Evolutionary conservation across 2,888 invertebrate genomes (phyloP), one percentile per base, ranked within the genome.

Genomic region (Drepana falcataria): DNA sequence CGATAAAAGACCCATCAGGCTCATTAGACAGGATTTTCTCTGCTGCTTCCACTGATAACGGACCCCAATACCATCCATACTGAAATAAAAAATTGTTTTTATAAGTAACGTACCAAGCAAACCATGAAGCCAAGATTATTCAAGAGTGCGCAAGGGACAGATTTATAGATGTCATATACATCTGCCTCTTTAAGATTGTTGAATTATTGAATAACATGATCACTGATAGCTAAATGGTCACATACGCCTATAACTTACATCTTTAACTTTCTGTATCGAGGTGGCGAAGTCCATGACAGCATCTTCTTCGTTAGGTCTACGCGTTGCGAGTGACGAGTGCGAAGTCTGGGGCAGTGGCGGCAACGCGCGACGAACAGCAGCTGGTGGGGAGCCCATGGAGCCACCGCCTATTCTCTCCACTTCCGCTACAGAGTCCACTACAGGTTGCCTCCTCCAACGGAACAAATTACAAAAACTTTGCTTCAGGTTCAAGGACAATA

Each of bases 41-140:
- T 1, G 98, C 97, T 57, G 96, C 95, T 83, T 97, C 97, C 54
- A 97, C 96, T 35, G 97, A 96, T 73, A 98, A 93, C 44, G 97
- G 97, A 59, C 98, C 98, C 98, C 98, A 98, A 81, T 98, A 98
- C 98, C 98, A 98, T 48, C 97, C 97, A 80, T 96, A 97, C 97
- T 97, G 81, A 64, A 92, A 73, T 56, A 63, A 62, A 68, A 59
- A 59, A 51, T 9, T 9, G 7, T 9, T 7, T 7, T 9, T 9
- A 44, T 3, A 7, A 9, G 2, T 9, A 44, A 2, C 4, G 7
- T 3, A 44, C 44, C 7, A 6, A 44, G 2, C 9, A 9, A 9
- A 1, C 2, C 6, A 2, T 2, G 2, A 9, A 44, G 1, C 6
- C 6, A 9, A 4, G 9, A 44, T 6, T 4, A 44, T 44, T 6